phyloP scores from a whole-genome alignment of 1,140 invertebrate genomes.

The Aporrectodea caliginosa region DNA sequence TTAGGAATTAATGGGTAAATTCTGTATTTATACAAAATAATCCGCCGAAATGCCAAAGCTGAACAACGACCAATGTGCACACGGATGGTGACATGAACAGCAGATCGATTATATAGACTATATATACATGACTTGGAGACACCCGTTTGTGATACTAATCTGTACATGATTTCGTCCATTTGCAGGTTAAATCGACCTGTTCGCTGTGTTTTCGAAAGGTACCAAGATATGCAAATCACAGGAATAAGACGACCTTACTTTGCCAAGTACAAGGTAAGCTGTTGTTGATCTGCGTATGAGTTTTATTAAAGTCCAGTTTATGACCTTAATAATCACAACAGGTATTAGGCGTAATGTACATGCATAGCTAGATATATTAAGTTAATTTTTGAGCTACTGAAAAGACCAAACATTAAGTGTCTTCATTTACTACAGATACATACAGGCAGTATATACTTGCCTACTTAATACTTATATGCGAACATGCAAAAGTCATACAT shows the following conservation, averaged over 20 bases:
- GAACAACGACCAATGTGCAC: neutral
- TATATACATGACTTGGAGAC: neutral
- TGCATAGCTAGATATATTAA: neutral
- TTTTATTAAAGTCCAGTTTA: neutral
- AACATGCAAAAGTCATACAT: too few species aligned
- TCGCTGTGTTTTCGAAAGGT: constrained; percentile 80
- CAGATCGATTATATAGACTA: neutral
- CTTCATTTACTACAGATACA: neutral
- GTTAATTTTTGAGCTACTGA: neutral
- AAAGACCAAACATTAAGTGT: neutral
- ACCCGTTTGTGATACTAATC: neutral
- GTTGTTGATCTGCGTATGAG: constrained; percentile 7
- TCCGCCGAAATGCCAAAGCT: neutral
- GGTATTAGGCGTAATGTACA: too few species aligned
- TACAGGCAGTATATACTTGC: too few species aligned
- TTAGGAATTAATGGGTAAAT: too few species aligned
- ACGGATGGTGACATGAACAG: neutral
- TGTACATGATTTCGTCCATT: neutral
- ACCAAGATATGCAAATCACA: constrained; percentile 87
- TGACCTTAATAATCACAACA: too few species aligned
- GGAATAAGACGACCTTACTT: constrained; percentile 84
- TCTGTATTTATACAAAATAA: too few species aligned
- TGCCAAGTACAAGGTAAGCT: constrained; percentile 70
- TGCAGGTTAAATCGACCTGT: constrained; percentile 66
- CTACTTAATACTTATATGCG: too few species aligned